Evolutionary conservation across 2,797 vertebrate species (phyloP).

Genomic region (Ctenosaura bakeri): DNA sequence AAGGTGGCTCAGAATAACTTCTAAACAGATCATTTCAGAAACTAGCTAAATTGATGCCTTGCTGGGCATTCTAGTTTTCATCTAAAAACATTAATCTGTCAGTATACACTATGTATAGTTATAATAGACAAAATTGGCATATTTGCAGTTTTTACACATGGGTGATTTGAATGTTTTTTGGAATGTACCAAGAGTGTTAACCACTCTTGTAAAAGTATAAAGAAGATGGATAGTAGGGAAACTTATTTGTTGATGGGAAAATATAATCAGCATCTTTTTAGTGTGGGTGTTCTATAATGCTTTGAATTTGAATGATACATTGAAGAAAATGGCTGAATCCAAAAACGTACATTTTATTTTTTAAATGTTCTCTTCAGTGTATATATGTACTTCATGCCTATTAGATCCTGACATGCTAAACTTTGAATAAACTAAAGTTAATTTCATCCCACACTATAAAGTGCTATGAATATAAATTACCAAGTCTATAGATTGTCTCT

Average conservation of each 20-base stretch:
- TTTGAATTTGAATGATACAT: constrained; percentile 24
- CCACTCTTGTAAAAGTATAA: not conserved
- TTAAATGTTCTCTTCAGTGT: constrained; percentile 49
- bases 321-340: not conserved
- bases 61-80: not conserved
- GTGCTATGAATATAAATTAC: constrained; percentile 48
- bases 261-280: constrained; percentile 37
- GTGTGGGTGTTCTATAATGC: constrained; percentile 1
- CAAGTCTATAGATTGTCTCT: constrained; percentile 64
- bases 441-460: constrained; percentile 43
- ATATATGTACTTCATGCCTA: constrained; percentile 51
- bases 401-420: constrained; percentile 54
- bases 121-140: not conserved
- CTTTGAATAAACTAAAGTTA: constrained; percentile 58
- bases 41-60: not conserved
- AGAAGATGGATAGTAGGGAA: not conserved
- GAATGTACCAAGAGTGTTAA: not conserved
- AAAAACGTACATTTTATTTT: not conserved
- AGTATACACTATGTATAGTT: not conserved
- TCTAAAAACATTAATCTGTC: not conserved
- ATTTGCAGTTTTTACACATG: not conserved
- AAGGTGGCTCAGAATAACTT: not conserved
- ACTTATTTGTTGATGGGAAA: not conserved
- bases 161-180: not conserved
- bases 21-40: not conserved